Base-by-base conservation (phyloP, 1,140 invertebrate species). In the Cherax quadricarinatus region DNA sequence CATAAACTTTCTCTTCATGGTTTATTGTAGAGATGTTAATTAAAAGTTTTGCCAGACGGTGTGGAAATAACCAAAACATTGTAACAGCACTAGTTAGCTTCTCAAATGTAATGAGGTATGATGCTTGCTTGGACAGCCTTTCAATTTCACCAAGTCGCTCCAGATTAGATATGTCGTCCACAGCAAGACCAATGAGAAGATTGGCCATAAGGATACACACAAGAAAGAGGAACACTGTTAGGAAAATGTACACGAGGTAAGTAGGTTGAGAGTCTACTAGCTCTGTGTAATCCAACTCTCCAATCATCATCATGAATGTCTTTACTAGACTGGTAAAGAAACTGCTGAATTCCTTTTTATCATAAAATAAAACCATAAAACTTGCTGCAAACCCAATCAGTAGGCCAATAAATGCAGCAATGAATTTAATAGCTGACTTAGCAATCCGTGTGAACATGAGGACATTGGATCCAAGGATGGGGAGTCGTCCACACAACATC, bases 271-370 rank as follows among this genome's bases (percentile, higher is more conserved):
- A 9, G 41, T 85, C 81, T 16, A 90, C 82, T 12, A 90, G n/a
- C 4, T 18, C 30, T 4, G 62, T n/a, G 24, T 90, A 90, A 60
- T 90, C 88, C n/a, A 90, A 48, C 80, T 90, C 88, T 21, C 88
- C 88, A 41, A 90, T 79, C 82, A 85, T 90, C 88, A 90, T 90
- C 88, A 85, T 90, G 16, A 90, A 66, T n/a, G 82, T 84, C 82
- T 85, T 90, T 16, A 85, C 82, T 5, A 90, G 41, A 62, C 88
- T 90, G 0, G 18, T 75, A 16, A 62, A 30, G 16, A 84, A 85
- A 18, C 48, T 84, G 18, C 16, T 5, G n/a, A 85, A 84, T 1
- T 73, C 51, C 12, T 90, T 82, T 6, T 75, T 78, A 3, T 78
- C 53, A n/a, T 78, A 41, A 81, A 90, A 90, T 6, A 90, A 48